phyloP scores from a whole-genome alignment of 2,113 vertebrate species.

The Siniperca chuatsi region DNA sequence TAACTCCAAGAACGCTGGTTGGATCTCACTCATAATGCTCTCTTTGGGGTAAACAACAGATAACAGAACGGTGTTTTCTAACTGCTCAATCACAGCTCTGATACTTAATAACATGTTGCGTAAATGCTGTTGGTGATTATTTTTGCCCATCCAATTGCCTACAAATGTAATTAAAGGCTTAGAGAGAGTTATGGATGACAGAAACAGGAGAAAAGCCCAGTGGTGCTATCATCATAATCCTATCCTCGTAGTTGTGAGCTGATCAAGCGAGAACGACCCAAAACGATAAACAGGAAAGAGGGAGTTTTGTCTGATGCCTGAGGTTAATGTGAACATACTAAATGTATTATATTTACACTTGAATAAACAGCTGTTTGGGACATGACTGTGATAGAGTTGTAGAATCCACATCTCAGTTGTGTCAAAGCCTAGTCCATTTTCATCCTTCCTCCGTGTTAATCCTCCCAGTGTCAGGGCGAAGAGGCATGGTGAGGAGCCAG shows the following conservation, averaged over 20 bases:
- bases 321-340: background rate
- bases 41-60: background rate
- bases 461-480: background rate
- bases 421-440: background rate
- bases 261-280: background rate
- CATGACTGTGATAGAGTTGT: background rate
- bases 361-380: background rate
- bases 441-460: background rate
- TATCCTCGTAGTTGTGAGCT: background rate
- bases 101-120: background rate
- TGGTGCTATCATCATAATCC: background rate
- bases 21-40: background rate
- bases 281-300: background rate
- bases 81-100: conserved; percentile 7
- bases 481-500: background rate
- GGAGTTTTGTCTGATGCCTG: background rate
- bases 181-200: background rate
- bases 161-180: conserved; percentile 4
- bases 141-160: background rate
- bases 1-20: background rate
- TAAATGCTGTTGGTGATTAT: background rate
- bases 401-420: background rate
- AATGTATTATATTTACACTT: background rate
- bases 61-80: background rate
- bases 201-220: background rate